Base-by-base conservation (phyloP, 1,140 invertebrate species). In the Zaprionus tsacasi region DNA sequence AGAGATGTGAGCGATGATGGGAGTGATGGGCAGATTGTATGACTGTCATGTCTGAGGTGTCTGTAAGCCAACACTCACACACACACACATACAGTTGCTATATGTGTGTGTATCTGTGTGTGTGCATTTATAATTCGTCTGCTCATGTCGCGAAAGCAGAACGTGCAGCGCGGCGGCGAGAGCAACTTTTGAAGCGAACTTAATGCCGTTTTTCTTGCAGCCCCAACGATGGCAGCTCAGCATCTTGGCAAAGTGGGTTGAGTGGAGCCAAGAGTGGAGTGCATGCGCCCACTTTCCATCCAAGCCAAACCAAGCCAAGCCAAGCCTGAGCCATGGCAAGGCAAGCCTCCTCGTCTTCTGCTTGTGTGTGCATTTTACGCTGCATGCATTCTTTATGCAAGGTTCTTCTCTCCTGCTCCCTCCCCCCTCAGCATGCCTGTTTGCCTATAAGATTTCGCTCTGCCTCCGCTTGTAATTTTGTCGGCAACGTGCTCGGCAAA, bases 81-180 rank as follows among this genome's bases (percentile, higher is more conserved):
- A 55, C 12, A 54, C 45, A 25, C 45, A 50, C 12, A 25, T n/a
- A 12, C 17, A 21, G 13, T 17, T 35, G 50, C 27, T 30, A 4
- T 45, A 36, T 64, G 58, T 54, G 54, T 63, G 58, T 76, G 59
- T n/a, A n/a, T n/a, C n/a, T n/a, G n/a, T 73, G 36, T 76, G 59
- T 79, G 66, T 86, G 82, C 68, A 88, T 88, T 80, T 81, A 78
- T 88, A 88, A 88, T 89, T 82, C 74, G 74, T 87, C 65, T 82
- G 76, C 69, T 82, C 63, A 71, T 77, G 72, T 75, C 78, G 79
- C 68, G 56, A 40, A 69, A 63, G 45, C 45, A 25, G 45, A 45
- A 45, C 40, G 40, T 45, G 40, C 40, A 36, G 35, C 40, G 52
- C 43, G 17, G 61, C 0, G 12, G 30, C 38, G 25, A 73, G 65